Evolutionary conservation across 92 coral and sea anemone genomes (phyloP).

Genomic region (Blastomussa wellsi): DNA sequence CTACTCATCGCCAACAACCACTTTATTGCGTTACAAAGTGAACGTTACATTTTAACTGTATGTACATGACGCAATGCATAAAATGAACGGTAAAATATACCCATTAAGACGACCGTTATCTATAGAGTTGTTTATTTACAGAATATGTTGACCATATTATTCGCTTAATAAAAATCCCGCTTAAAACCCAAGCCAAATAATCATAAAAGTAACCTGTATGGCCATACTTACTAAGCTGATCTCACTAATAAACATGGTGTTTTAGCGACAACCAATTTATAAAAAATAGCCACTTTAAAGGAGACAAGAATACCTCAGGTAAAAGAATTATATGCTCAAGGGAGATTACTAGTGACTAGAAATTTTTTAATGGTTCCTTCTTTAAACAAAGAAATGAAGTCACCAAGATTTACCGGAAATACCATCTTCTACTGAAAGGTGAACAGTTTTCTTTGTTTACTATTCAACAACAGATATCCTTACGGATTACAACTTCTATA

Average conservation of each 20-base stretch:
- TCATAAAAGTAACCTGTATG: not conserved
- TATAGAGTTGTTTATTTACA: not conserved
- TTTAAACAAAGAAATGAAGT: not conserved
- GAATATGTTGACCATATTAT: not conserved
- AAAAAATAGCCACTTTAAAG: no score
- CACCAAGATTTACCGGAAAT: no score
- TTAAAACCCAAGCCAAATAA: not conserved
- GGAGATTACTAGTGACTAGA: no score
- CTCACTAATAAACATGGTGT: no score
- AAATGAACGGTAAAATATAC: constrained; percentile 17
- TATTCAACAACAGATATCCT: no score
- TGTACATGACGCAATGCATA: constrained; percentile 25
- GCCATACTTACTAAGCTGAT: no score
- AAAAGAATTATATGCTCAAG: no score
- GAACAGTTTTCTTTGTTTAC: no score
- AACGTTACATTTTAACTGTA: not conserved
- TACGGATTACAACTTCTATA: no score
- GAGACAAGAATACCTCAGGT: no score
- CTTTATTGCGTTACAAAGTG: constrained; percentile 2
- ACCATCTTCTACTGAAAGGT: no score
- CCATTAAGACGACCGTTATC: not conserved
- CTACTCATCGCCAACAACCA: not conserved
- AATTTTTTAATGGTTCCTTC: not conserved
- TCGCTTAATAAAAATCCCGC: not conserved
- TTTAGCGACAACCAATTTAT: no score